Evolutionary conservation across 2,113 vertebrate genomes (phyloP), one percentile per base, ranked within the genome.

Genomic region (Promerops cafer): DNA sequence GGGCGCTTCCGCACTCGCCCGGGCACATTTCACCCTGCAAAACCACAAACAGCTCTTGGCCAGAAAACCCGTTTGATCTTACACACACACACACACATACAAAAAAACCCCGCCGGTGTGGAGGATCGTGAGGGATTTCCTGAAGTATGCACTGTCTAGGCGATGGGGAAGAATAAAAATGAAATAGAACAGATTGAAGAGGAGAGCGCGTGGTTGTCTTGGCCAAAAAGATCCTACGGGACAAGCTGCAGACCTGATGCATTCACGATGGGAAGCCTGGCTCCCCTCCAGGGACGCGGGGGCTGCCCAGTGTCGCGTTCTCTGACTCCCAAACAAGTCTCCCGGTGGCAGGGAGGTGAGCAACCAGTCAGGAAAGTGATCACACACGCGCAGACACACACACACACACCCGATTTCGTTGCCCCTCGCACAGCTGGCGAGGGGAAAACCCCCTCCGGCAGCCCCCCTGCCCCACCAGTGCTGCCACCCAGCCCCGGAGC

Each of bases 21-120:
- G 94, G 79, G 91, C 70, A 94, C 90, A 92, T 96, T 96, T 95
- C 96, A 96, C 92, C 94, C 96, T 83, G 81, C 94, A 95, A 97
- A 89, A 95, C 96, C 91, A 90, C 97, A 97, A 96, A 97, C 78
- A 92, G 86, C 77, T 92, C 94, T 86, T 19, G 30, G 77, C 70
- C 68, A 83, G 56, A 88, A 93, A 71, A 69, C 16, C 27, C 95
- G 75, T 98, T 98, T 98, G 97, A 98, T 98, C 96, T 97, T 37
- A 20, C 45, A 59, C 63, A 28, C 59, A 11, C 9, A 31, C 39
- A 37, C 78, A 88, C 52, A 88, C 69, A 52, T 1, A 84, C 33
- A 75, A 33, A 96, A 91, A 91, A 84, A 35, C 0, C 27, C 33
- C 31, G 59, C 72, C 78, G 9, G 22, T 16, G 19, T 49, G 61